Evolutionary conservation across 2,888 invertebrate genomes (phyloP), one percentile per base, ranked within the genome.

Genomic region (Phyto melanocephala): DNA sequence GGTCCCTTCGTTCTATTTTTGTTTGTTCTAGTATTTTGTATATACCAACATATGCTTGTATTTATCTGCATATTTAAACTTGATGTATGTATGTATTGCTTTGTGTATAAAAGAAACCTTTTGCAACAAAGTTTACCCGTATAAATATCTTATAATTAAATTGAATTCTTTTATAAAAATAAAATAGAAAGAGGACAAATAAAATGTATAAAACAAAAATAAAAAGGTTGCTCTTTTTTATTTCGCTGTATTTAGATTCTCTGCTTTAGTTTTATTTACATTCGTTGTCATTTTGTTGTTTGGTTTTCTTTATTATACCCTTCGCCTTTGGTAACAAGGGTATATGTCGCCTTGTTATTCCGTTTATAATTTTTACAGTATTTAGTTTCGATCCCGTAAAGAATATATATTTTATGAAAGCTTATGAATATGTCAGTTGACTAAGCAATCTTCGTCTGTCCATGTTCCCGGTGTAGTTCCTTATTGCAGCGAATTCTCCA

Each of bases 141-240:
- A 81, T 81, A 78, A 78, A 81, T 74, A 65, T 50, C 56, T 81
- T 63, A 81, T 74, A 68, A 81, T 78, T 65, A 74, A 78, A 74
- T 78, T 70, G 74, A 62, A 68, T 47, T 72, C 56, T 74, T 74
- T 77, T 65, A 70, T 24, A 45, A 62, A 45, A 45, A 45, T 42
- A 63, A 47, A 62, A 65, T 15, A 42, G 15, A 52, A 37, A 22
- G 28, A 15, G 52, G 22, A 7, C 8, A 22, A n/a, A n/a, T n/a
- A n/a, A n/a, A n/a, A n/a, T n/a, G n/a, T n/a, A n/a, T n/a, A n/a
- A n/a, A n/a, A 42, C 22, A 62, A 70, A 67, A 37, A 50, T 2
- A 6, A 35, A 70, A 72, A 68, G 72, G 67, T 81, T 81, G 67
- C 33, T 68, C 72, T 58, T 76, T 65, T 76, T 60, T 20, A 15